phyloP scores from a whole-genome alignment of 2,888 invertebrate species.

The Cephus pulcher region DNA sequence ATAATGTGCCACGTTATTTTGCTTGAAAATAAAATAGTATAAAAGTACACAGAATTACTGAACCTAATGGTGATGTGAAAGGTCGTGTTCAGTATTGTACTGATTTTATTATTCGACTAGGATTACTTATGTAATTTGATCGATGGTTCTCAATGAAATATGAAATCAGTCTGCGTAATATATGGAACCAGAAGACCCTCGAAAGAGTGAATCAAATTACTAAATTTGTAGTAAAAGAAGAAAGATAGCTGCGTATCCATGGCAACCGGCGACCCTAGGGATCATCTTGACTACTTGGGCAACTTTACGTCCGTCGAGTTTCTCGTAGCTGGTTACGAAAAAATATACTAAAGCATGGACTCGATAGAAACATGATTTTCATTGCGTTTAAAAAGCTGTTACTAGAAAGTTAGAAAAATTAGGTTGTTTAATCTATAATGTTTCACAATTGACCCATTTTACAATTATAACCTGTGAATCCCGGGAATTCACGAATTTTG shows the following conservation, averaged over 20 bases:
- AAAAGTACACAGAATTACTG: too few species aligned
- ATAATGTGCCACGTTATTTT: not conserved
- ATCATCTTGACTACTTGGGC: conserved; percentile 13
- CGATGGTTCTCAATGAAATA: not conserved
- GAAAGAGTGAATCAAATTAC: not conserved
- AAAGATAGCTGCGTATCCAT: conserved; percentile 41
- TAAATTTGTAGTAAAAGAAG: not conserved
- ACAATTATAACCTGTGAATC: not conserved
- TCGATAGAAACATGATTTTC: not conserved
- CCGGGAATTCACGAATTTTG: not conserved
- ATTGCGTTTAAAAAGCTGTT: not conserved
- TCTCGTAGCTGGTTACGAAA: not conserved
- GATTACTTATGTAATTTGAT: not conserved
- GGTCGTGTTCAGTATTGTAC: not conserved
- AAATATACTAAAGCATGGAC: not conserved
- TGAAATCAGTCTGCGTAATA: not conserved
- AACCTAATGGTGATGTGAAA: not conserved
- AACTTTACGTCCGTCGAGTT: not conserved
- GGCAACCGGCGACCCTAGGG: conserved; percentile 40
- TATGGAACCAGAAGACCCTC: not conserved
- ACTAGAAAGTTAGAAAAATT: too few species aligned
- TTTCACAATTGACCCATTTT: too few species aligned
- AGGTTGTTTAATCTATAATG: not conserved
- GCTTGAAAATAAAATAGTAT: not conserved
- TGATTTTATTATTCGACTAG: not conserved